These are phyloP conservation scores for Mayetiola destructor DNA, from an alignment of 2,888 invertebrate species.

Conservation along the genomic window DNA sequence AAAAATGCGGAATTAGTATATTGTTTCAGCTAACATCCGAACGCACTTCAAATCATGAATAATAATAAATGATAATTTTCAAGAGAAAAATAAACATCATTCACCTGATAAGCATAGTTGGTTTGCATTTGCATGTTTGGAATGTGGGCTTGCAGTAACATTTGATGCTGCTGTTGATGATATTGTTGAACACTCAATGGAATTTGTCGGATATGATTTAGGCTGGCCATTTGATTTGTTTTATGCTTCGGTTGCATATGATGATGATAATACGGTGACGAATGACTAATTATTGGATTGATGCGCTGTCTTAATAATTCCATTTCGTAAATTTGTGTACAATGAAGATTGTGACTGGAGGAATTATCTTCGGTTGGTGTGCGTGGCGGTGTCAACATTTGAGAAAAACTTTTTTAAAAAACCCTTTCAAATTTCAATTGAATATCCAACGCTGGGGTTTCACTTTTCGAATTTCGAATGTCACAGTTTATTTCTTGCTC, in stretches of 20 bases:
- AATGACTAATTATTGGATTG: too few relatives aligned
- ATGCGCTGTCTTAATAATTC: conserved; percentile 11
- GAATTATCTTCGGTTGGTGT: conserved; percentile 47
- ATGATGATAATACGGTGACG: conserved; percentile 14
- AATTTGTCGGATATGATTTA: conserved; percentile 27
- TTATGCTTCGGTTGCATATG: conserved; percentile 37
- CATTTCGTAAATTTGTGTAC: conserved; percentile 22
- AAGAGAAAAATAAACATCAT: too few relatives aligned
- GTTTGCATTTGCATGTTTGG: too few relatives aligned
- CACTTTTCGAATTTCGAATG: too few relatives aligned
- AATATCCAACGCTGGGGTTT: conserved; percentile 44
- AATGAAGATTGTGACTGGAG: conserved; percentile 16
- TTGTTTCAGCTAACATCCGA: too few relatives aligned
- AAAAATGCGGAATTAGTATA: too few relatives aligned
- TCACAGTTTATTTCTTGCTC: too few relatives aligned
- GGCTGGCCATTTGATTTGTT: conserved; percentile 28
- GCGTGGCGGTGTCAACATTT: conserved; percentile 56
- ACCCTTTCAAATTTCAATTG: conserved; percentile 48
- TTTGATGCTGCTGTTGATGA: conserved; percentile 20
- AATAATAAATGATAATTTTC: too few relatives aligned
- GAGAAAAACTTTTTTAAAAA: conserved; percentile 38
- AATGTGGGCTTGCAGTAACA: conserved; percentile 22
- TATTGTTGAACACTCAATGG: conserved; percentile 16
- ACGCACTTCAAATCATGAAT: too few relatives aligned
- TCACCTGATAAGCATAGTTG: too few relatives aligned